These are phyloP conservation scores for Galaxias olidus DNA, from an alignment of 2,797 vertebrate genomes.

Conservation along the genomic window DNA sequence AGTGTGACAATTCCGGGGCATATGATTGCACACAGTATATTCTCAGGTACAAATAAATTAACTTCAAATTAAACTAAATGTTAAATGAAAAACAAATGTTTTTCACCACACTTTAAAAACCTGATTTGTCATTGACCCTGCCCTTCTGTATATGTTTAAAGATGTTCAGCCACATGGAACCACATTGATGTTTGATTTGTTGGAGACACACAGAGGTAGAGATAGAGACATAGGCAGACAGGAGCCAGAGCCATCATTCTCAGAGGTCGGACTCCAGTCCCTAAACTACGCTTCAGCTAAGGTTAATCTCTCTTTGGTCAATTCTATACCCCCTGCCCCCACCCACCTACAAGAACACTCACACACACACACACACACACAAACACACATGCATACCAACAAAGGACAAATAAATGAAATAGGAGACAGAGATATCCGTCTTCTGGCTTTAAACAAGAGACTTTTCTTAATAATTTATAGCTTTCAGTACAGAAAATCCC, in stretches of 20 bases:
- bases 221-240: constrained; percentile 14
- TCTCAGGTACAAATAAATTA: too few species aligned
- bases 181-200: constrained; percentile 13
- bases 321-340: too few species aligned
- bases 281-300: too few species aligned
- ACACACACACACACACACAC: not conserved
- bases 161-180: too few species aligned
- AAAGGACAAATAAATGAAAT: constrained; percentile 33
- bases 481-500: constrained; percentile 36
- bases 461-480: constrained; percentile 39
- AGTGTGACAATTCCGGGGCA: too few species aligned
- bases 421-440: constrained; percentile 17
- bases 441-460: constrained; percentile 21
- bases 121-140: too few species aligned
- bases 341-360: not conserved
- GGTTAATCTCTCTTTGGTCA: too few species aligned
- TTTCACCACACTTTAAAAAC: too few species aligned
- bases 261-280: too few species aligned
- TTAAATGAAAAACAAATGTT: too few species aligned
- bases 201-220: not conserved
- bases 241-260: constrained; percentile 35
- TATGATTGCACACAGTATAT: too few species aligned
- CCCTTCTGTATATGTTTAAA: constrained; percentile 5
- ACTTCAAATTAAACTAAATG: too few species aligned
- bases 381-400: not conserved